Conservation (phyloP, 2,888 invertebrate genomes). For the Gortyna flavago region DNA sequence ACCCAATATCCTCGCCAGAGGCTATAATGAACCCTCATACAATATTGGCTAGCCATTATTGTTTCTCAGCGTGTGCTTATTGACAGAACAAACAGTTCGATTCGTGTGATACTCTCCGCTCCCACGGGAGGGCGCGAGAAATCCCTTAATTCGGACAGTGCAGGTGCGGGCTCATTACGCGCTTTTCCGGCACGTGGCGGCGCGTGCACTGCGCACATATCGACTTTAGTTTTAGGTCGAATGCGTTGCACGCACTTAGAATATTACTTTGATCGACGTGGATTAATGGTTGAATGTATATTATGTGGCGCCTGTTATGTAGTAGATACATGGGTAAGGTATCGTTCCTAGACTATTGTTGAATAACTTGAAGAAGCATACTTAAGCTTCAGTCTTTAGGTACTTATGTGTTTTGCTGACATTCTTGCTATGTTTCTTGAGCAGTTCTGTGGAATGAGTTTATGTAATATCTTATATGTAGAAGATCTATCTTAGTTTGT, state of each 20-base stretch:
- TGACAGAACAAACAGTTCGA: slow-evolving; percentile 84
- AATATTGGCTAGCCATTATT: slow-evolving; percentile 81
- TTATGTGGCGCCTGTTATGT: slow-evolving; percentile 44
- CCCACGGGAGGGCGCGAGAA: slow-evolving; percentile 90
- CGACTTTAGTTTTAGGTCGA: slow-evolving; percentile 77
- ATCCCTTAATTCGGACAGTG: slow-evolving; percentile 88
- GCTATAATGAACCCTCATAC: slow-evolving; percentile 69
- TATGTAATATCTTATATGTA: not conserved
- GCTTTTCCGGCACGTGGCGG: slow-evolving; percentile 87
- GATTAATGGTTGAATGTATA: slow-evolving; percentile 64
- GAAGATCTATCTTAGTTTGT: not conserved
- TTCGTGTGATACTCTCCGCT: slow-evolving; percentile 77
- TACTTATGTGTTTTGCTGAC: not conserved
- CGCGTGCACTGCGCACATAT: slow-evolving; percentile 78
- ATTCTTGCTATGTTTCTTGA: slow-evolving; percentile 7
- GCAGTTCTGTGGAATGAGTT: not conserved
- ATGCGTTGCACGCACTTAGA: slow-evolving; percentile 77
- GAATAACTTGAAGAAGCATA: not conserved
- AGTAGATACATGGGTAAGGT: not conserved
- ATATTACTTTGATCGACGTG: slow-evolving; percentile 76
- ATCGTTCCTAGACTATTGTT: slow-evolving; percentile 15
- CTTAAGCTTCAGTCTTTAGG: not conserved
- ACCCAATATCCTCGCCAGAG: slow-evolving; percentile 71
- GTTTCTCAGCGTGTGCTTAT: slow-evolving; percentile 78
- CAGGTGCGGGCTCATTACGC: slow-evolving; percentile 89